These are phyloP conservation scores for Xiphophorus hellerii DNA, from an alignment of 2,113 vertebrate genomes.

Conservation along the genomic window DNA sequence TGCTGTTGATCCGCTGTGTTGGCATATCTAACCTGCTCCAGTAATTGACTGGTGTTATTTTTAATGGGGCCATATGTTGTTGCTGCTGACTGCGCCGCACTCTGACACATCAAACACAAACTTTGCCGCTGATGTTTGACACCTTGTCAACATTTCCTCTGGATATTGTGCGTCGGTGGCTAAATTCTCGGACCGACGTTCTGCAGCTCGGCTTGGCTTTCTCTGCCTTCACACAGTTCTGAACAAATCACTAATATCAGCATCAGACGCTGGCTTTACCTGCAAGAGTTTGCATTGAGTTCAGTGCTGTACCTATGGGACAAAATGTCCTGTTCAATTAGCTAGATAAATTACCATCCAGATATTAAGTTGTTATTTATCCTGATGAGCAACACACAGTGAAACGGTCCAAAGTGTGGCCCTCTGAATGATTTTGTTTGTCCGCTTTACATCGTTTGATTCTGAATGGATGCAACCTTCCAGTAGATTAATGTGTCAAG, in stretches of 20 bases:
- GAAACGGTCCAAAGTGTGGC: background rate
- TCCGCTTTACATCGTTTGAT: background rate
- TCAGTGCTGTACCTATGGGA: background rate
- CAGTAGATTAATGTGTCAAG: background rate
- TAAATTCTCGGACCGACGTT: constrained; percentile 19
- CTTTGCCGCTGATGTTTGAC: constrained; percentile 47
- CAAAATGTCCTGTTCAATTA: background rate
- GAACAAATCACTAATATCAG: background rate
- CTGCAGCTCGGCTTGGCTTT: constrained; percentile 20
- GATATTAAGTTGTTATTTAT: too few relatives aligned
- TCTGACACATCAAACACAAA: constrained; percentile 38
- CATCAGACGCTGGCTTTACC: background rate
- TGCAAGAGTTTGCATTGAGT: background rate
- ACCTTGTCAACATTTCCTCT: constrained; percentile 49
- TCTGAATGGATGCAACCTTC: background rate
- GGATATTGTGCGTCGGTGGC: constrained; percentile 20
- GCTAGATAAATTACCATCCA: too few relatives aligned
- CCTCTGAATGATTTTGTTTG: background rate
- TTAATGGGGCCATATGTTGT: constrained; percentile 72
- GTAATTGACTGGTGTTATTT: constrained; percentile 70
- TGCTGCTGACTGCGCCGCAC: constrained; percentile 62
- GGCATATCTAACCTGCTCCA: constrained; percentile 55
- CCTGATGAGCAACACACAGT: background rate
- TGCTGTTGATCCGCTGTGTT: constrained; percentile 42
- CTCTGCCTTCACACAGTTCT: background rate